A percentile compares a stretch with the other conserved stretches of the same genome.
phyloP scores from a whole-genome alignment of 2,888 invertebrate species.

The Opisthograptis luteolata region DNA sequence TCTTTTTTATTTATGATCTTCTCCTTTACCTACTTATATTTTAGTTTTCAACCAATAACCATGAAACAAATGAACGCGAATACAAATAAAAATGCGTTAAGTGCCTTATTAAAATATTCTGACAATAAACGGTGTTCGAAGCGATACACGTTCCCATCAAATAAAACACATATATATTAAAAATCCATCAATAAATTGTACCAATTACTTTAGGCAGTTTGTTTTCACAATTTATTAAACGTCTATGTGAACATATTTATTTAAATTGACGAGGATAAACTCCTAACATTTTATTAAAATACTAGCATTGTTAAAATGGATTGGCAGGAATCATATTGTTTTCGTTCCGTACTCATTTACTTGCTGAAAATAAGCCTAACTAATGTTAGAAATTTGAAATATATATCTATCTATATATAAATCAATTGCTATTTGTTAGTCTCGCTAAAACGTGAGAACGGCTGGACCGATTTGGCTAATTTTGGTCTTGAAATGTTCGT shows the following conservation, averaged over 20 bases:
- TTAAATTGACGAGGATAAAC: slow-evolving; percentile 2
- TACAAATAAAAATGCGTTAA: too few species aligned
- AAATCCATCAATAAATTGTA: slow-evolving; percentile 15
- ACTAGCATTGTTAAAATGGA: background rate
- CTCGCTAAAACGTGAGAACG: too few species aligned
- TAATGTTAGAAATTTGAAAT: too few species aligned
- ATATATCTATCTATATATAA: too few species aligned
- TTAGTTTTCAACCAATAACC: too few species aligned
- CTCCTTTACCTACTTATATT: too few species aligned
- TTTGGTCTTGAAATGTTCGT: too few species aligned
- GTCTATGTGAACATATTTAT: slow-evolving; percentile 1
- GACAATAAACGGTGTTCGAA: background rate
- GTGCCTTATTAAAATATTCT: background rate
- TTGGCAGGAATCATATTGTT: background rate
- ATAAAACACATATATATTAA: slow-evolving; percentile 12
- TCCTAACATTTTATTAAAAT: background rate
- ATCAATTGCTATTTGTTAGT: too few species aligned
- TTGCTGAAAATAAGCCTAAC: background rate
- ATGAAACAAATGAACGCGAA: too few species aligned
- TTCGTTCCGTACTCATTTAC: background rate
- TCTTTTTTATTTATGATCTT: too few species aligned
- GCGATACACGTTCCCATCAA: slow-evolving; percentile 11
- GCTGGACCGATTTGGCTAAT: too few species aligned
- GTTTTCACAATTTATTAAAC: slow-evolving; percentile 15
- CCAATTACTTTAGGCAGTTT: slow-evolving; percentile 18